Conservation (phyloP, 2,888 invertebrate species). For the Anthophora plumipes region DNA sequence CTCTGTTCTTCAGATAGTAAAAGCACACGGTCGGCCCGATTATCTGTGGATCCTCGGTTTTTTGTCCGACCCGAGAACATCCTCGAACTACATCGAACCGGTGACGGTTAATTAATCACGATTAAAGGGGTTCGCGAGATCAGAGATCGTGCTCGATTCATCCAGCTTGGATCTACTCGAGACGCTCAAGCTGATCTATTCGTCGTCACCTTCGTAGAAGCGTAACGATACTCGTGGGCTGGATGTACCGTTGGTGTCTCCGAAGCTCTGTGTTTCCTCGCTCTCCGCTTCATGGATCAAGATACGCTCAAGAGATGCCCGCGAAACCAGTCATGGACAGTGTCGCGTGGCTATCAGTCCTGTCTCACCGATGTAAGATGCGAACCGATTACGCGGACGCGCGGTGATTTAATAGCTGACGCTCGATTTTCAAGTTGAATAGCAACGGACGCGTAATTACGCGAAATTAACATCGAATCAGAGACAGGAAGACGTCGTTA, state of each 20-base stretch:
- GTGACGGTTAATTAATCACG: slow-evolving; percentile 49
- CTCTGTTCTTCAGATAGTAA: neutral
- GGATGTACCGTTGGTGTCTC: slow-evolving; percentile 76
- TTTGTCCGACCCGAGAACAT: neutral
- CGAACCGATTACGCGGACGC: neutral
- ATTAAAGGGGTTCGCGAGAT: neutral
- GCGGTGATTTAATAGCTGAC: neutral
- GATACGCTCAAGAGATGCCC: slow-evolving; percentile 24
- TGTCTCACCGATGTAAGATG: slow-evolving; percentile 26
- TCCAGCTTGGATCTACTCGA: slow-evolving; percentile 8
- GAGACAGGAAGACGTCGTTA: neutral
- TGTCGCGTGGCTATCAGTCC: slow-evolving; percentile 24
- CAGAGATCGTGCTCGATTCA: slow-evolving; percentile 24
- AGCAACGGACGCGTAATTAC: neutral
- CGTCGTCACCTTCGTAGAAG: slow-evolving; percentile 58
- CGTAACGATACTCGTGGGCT: slow-evolving; percentile 75
- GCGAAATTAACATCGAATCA: slow-evolving; percentile 1
- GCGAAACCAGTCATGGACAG: slow-evolving; percentile 37
- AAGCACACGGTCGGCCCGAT: neutral
- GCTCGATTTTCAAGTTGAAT: neutral
- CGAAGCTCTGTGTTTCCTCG: slow-evolving; percentile 33
- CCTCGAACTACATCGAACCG: slow-evolving; percentile 17
- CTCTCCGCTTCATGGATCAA: slow-evolving; percentile 38
- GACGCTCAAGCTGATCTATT: slow-evolving; percentile 34
- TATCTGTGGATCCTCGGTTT: neutral